Evolutionary conservation across 2,888 invertebrate genomes (phyloP).

Genomic region (Trichogramma dendrolimi): DNA sequence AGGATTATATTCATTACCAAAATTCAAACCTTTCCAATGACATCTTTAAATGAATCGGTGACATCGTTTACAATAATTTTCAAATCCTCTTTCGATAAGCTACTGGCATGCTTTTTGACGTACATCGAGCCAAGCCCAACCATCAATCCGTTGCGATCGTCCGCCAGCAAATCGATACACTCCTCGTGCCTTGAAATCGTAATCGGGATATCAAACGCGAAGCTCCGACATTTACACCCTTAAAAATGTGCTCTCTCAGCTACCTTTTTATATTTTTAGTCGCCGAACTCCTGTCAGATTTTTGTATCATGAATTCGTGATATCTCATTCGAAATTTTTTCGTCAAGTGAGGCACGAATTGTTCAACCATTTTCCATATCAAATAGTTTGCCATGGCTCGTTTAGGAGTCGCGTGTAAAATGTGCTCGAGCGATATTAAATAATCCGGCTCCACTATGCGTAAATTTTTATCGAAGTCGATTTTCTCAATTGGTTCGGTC

Average conservation of each 20-base stretch:
- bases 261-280: too few species aligned
- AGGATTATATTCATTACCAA: not conserved
- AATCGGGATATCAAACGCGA: too few species aligned
- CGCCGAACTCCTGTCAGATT: not conserved
- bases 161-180: conserved; percentile 8
- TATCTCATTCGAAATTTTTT: not conserved
- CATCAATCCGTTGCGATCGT: not conserved
- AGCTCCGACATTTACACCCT: too few species aligned
- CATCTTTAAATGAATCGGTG: conserved; percentile 2
- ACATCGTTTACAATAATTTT: conserved; percentile 7
- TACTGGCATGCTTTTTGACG: conserved; percentile 15
- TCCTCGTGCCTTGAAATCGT: not conserved
- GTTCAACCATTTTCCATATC: conserved; percentile 68
- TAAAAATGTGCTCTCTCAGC: too few species aligned
- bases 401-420: conserved; percentile 58
- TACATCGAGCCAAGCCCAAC: conserved; percentile 20
- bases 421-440: conserved; percentile 57
- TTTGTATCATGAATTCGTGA: not conserved
- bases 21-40: conserved; percentile 8
- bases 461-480: too few species aligned
- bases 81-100: not conserved
- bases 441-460: too few species aligned
- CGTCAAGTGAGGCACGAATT: conserved; percentile 1
- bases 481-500: too few species aligned
- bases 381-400: conserved; percentile 81